Evolutionary conservation across 2,113 vertebrate genomes (phyloP).

Genomic region (Tamias sibiricus): DNA sequence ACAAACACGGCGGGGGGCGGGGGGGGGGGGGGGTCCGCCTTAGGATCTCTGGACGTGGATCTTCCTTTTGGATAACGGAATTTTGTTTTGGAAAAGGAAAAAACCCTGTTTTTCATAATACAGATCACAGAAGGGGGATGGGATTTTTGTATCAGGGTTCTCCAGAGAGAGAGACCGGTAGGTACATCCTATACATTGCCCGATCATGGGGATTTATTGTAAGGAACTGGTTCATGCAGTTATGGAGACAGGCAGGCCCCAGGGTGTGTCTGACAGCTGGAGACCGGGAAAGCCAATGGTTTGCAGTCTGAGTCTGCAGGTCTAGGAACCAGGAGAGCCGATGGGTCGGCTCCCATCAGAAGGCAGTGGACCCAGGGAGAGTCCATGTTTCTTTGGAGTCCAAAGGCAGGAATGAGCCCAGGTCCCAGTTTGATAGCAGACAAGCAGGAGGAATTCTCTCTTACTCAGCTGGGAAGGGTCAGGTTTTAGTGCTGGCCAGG

Average conservation of each 20-base stretch:
- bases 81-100: conserved; percentile 38
- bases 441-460: not conserved
- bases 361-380: not conserved
- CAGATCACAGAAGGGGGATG: not conserved
- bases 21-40: not conserved
- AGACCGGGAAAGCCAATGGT: not conserved
- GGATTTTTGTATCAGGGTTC: not conserved
- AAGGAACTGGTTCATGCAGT: not conserved
- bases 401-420: not conserved
- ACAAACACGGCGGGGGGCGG: not conserved
- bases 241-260: not conserved
- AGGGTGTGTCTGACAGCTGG: not conserved
- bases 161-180: not conserved
- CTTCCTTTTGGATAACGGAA: conserved; percentile 35
- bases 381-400: not conserved
- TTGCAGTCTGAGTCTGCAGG: not conserved
- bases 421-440: not conserved
- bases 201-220: not conserved
- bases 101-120: not conserved
- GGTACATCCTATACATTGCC: not conserved
- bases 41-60: not conserved
- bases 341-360: not conserved
- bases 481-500: not conserved
- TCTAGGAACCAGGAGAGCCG: not conserved
- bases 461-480: not conserved